These are phyloP conservation scores for Sebastiscus tertius DNA, from an alignment of 2,797 vertebrate genomes.

Conservation along the genomic window DNA sequence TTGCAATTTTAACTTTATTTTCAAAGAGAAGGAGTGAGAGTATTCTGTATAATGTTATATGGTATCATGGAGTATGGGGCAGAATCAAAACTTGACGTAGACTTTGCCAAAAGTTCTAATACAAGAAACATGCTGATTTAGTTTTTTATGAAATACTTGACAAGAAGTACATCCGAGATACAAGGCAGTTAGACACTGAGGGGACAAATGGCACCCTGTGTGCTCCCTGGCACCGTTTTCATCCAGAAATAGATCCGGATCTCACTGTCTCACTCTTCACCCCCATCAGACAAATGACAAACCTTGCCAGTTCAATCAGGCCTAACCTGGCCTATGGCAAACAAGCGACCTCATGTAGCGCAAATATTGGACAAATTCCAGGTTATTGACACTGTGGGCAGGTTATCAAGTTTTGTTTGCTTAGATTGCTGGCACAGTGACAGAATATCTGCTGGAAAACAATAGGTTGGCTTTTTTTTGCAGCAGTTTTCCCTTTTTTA, in stretches of 20 bases:
- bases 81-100: background rate
- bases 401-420: conserved; percentile 48
- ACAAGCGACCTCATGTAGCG: conserved; percentile 34
- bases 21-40: background rate
- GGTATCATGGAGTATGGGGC: background rate
- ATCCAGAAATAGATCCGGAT: conserved; percentile 42
- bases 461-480: background rate
- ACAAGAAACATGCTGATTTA: background rate
- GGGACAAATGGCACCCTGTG: background rate
- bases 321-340: conserved; percentile 40
- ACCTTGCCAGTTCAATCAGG: conserved; percentile 40
- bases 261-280: conserved; percentile 22
- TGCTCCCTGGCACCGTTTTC: conserved; percentile 4
- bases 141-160: background rate
- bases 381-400: conserved; percentile 49
- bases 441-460: conserved; percentile 5
- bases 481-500: background rate
- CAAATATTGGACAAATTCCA: conserved; percentile 48
- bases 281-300: conserved; percentile 38
- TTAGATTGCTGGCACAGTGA: conserved; percentile 16
- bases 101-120: background rate
- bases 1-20: background rate
- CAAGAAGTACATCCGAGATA: background rate
- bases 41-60: background rate
- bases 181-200: background rate